Base-by-base conservation (phyloP, 2,113 vertebrate genomes). In the Uria aalge region DNA sequence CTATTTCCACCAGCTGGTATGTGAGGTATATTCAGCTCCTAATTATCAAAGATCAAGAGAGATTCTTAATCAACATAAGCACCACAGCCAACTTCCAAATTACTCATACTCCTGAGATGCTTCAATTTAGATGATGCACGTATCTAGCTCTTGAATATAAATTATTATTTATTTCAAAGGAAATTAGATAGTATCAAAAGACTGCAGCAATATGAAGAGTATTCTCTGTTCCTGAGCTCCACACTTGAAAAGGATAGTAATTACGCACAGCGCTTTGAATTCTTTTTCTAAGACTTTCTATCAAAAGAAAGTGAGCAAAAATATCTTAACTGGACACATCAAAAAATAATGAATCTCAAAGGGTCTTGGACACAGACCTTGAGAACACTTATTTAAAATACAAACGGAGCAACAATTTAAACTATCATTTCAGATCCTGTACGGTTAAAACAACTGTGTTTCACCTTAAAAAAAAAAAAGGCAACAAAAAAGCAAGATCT, bases 11-110 rank as follows among this genome's bases (percentile, higher is more conserved):
- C 85, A 95, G 81, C 90, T 94, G 78, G 34, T 80, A 50, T 24
- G 32, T 76, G 57, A 95, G 95, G 23, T 36, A 80, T 56, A 62
- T 90, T 92, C 87, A 95, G 75, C 56, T 92, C 30, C 64, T 94
- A 89, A 91, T 92, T 92, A 94, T 45, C 53, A 91, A 89, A 92
- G 91, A 11, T 24, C 74, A 92, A 27, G 84, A 78, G 48, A 91
- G 62, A 85, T 76, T 73, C 55, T 84, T 94, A 89, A 94, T 81
- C 84, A 96, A 89, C 74, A 82, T 66, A 10, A 76, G 66, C 29
- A 92, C 30, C n/a, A 48, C 40, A 60, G 80, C 36, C 27, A 94
- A 60, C 60, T 84, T 92, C 24, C 40, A 87, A 89, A 84, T 91
- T 68, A 94, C 47, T 91, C 84, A 48, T 29, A 52, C 76, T 91